A percentile compares a stretch with the other conserved stretches of the same genome.
Evolutionary conservation across 2,113 vertebrate genomes (phyloP).

Genomic region (Xyliphius kryptos): DNA sequence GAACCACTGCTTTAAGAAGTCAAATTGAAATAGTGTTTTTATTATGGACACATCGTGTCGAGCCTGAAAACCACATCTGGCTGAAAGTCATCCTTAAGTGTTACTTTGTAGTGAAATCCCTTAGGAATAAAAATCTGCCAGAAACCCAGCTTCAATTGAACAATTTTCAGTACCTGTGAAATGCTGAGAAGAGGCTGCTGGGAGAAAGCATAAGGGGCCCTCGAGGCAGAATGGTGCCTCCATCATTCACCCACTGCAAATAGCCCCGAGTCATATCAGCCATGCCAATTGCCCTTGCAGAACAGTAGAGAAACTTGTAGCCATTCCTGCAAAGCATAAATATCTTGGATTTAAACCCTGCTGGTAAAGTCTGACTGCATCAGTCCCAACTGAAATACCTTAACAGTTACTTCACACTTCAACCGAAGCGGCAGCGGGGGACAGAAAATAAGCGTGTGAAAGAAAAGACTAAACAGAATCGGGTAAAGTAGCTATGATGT

Average conservation of each 20-base stretch:
- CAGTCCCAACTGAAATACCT: background rate
- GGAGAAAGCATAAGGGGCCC: conserved; percentile 95
- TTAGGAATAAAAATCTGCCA: background rate
- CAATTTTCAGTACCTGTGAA: conserved; percentile 78
- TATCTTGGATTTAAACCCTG: background rate
- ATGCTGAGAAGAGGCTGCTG: conserved; percentile 95
- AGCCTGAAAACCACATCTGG: no score
- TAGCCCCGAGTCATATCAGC: conserved; percentile 95
- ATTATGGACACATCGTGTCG: no score
- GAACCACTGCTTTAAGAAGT: no score
- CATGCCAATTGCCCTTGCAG: conserved; percentile 95
- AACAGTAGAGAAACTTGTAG: conserved; percentile 98
- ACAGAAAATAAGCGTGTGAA: background rate
- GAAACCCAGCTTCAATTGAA: background rate
- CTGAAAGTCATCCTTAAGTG: no score
- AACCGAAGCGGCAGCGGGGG: no score
- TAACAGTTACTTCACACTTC: no score
- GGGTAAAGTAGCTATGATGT: background rate
- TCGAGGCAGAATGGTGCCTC: conserved; percentile 86
- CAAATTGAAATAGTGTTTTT: no score
- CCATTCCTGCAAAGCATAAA: conserved; percentile 73
- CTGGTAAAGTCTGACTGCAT: background rate
- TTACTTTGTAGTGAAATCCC: background rate
- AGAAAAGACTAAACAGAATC: background rate
- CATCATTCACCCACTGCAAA: conserved; percentile 96